Conservation (phyloP, 2,888 invertebrate species). For the Netelia virgata region DNA sequence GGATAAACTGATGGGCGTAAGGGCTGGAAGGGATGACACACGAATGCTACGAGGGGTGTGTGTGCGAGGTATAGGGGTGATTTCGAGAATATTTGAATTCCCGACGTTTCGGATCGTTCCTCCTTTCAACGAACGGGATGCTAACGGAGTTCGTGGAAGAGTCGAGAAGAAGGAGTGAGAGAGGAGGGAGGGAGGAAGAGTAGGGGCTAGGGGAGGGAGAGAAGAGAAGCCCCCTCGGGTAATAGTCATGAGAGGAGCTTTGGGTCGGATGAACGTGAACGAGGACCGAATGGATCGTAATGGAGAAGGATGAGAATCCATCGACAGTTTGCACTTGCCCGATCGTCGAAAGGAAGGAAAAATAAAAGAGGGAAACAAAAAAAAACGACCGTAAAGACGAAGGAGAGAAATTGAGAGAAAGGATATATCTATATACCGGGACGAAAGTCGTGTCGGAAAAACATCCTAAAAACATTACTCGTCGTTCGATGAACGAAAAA, state of each 20-base stretch:
- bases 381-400: conserved; percentile 10
- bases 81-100: conserved; percentile 76
- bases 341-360: conserved; percentile 46
- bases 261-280: conserved; percentile 55
- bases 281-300: conserved; percentile 62
- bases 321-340: conserved; percentile 62
- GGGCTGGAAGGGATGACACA: conserved; percentile 2
- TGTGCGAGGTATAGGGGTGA: conserved; percentile 49
- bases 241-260: conserved; percentile 62
- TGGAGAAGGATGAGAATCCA: conserved; percentile 66
- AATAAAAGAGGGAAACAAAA: neutral
- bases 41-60: conserved; percentile 8
- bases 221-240: conserved; percentile 49
- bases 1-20: conserved; percentile 47
- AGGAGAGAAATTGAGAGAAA: conserved; percentile 1
- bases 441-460: conserved; percentile 41
- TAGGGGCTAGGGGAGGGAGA: no score
- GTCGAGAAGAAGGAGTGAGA: conserved; percentile 33
- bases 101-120: conserved; percentile 62
- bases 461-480: conserved; percentile 21
- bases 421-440: conserved; percentile 8
- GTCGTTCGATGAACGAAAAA: neutral
- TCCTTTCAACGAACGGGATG: conserved; percentile 53
- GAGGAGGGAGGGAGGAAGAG: neutral
- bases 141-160: conserved; percentile 28